Evolutionary conservation across 2,888 invertebrate species (phyloP).

Genomic region (Noctua pronuba): DNA sequence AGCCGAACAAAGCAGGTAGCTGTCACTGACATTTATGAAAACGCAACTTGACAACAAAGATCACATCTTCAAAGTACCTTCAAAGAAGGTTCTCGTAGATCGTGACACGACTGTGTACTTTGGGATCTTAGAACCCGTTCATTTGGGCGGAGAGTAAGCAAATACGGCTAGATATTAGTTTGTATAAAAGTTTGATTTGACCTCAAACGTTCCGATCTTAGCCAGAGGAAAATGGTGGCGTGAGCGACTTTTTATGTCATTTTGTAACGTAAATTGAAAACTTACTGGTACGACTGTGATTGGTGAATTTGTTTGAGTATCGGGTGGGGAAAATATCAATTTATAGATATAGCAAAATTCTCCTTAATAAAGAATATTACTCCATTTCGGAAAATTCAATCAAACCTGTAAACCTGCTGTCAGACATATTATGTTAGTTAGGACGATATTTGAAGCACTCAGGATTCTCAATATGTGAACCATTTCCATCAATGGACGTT

Average conservation of each 20-base stretch:
- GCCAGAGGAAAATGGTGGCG: neutral
- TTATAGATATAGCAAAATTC: neutral
- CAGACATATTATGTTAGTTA: neutral
- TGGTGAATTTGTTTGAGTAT: neutral
- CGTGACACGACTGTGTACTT: constrained; percentile 30
- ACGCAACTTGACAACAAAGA: constrained; percentile 15
- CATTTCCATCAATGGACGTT: neutral
- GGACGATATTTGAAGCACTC: neutral
- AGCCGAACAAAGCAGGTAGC: constrained; percentile 17
- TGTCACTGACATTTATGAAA: constrained; percentile 5
- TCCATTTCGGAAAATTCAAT: neutral
- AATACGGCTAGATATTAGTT: constrained; percentile 38
- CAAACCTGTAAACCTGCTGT: neutral
- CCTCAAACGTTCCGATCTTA: neutral
- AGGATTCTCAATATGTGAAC: neutral
- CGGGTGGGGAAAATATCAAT: neutral
- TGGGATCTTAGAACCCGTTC: neutral
- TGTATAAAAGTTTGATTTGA: constrained; percentile 18
- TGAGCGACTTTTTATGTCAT: neutral
- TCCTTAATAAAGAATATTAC: neutral
- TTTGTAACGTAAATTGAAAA: neutral
- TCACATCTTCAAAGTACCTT: constrained; percentile 24
- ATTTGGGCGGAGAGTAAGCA: neutral
- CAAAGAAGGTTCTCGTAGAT: constrained; percentile 11
- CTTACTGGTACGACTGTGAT: neutral